Evolutionary conservation across 1,140 invertebrate species (phyloP).

Genomic region (Eurytemora carolleeae): DNA sequence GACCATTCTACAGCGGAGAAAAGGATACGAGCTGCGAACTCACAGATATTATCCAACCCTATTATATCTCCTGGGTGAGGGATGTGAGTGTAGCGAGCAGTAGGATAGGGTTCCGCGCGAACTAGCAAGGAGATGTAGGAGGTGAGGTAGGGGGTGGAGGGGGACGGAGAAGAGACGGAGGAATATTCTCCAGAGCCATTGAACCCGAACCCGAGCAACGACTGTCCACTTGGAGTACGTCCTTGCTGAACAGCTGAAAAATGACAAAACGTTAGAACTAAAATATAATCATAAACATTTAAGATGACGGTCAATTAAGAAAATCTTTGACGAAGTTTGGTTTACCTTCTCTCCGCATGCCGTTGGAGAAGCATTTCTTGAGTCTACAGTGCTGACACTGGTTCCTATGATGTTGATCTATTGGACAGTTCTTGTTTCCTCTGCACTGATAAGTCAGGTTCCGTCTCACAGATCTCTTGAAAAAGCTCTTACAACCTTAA

Average conservation of each 20-base stretch:
- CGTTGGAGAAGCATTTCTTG: conserved; percentile 98
- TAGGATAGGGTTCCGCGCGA: conserved; percentile 71
- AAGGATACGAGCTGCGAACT: conserved; percentile 75
- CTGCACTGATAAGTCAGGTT: conserved; percentile 95
- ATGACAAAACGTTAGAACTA: too few species aligned
- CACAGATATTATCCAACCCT: conserved; percentile 91
- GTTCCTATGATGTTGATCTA: conserved; percentile 96
- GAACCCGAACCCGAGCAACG: not conserved
- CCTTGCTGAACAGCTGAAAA: not conserved
- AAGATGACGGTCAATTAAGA: too few species aligned
- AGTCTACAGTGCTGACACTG: conserved; percentile 96
- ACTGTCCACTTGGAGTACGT: not conserved
- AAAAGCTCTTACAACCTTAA: conserved; percentile 89
- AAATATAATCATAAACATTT: too few species aligned
- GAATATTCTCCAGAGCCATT: not conserved
- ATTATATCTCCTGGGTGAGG: conserved; percentile 36
- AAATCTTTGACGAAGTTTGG: too few species aligned
- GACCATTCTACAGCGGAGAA: conserved; percentile 97
- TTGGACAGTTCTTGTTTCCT: conserved; percentile 86
- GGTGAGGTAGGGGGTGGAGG: conserved; percentile 56
- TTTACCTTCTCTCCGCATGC: conserved; percentile 98
- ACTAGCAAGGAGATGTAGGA: conserved; percentile 84
- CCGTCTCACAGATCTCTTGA: conserved; percentile 87
- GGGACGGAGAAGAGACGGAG: not conserved
- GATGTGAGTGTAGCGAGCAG: conserved; percentile 27